Percentiles rank a stretch among this genome's conserved stretches.
phyloP scores from a whole-genome alignment of 2,797 vertebrate species.

The Anolis apletophallus region DNA sequence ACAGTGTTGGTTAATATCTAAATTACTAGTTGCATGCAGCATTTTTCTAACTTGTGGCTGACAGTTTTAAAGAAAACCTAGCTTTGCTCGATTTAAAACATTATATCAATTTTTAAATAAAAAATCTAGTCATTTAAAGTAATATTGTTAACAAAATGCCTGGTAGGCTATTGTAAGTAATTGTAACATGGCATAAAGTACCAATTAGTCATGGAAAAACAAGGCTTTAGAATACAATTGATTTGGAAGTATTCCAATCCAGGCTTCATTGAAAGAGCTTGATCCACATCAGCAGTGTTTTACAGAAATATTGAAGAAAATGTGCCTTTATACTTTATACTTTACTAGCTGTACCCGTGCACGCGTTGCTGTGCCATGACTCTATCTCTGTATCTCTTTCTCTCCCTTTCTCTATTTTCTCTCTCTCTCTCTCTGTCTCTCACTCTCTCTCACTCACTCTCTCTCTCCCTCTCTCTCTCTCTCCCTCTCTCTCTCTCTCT shows the following conservation, averaged over 20 bases:
- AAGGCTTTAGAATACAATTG: neutral
- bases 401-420: too few species aligned
- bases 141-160: neutral
- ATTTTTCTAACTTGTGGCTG: neutral
- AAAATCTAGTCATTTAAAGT: neutral
- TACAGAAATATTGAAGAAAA: too few species aligned
- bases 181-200: neutral
- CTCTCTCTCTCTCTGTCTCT: too few species aligned
- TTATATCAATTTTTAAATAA: neutral
- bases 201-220: neutral
- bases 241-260: neutral
- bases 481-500: too few species aligned
- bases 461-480: too few species aligned
- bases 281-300: neutral
- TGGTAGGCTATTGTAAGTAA: neutral
- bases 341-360: too few species aligned
- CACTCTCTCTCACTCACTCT: too few species aligned
- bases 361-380: too few species aligned
- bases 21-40: neutral
- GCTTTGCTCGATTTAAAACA: neutral
- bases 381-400: too few species aligned
- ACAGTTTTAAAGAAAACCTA: neutral
- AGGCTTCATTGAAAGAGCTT: neutral
- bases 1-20: neutral
- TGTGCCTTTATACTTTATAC: neutral